A percentile compares a stretch with the other conserved stretches of the same genome.
Conservation (phyloP, 2,888 invertebrate genomes). For the Apodemia mormo region DNA sequence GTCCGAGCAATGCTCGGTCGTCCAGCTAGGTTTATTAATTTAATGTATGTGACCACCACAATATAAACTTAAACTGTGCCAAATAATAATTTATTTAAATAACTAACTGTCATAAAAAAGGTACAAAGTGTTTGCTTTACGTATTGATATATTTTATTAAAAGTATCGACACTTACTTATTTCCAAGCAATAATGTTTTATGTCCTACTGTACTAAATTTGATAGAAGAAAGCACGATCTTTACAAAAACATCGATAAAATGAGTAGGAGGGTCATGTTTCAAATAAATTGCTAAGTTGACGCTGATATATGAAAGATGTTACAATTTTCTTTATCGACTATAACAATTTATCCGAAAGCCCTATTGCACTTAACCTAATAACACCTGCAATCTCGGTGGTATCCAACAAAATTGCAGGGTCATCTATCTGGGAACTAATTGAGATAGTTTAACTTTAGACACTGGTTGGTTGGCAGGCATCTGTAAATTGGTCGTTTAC, state of each 20-base stretch:
- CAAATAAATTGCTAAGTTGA: slow-evolving; percentile 20
- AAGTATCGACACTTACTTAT: no score
- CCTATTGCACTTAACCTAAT: slow-evolving; percentile 63
- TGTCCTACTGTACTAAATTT: background rate
- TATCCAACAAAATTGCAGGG: slow-evolving; percentile 48
- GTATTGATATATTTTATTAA: no score
- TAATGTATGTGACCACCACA: no score
- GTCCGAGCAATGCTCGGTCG: no score
- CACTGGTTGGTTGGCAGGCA: slow-evolving; percentile 70
- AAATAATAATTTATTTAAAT: no score
- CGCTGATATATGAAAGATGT: slow-evolving; percentile 37
- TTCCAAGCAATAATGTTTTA: no score
- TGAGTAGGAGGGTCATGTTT: background rate
- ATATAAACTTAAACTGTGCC: no score
- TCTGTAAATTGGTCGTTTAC: slow-evolving; percentile 76
- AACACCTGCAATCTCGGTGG: slow-evolving; percentile 58
- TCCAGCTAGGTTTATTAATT: no score
- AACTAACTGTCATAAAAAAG: no score
- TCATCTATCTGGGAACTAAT: no score
- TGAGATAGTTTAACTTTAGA: slow-evolving; percentile 68
- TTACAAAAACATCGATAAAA: background rate
- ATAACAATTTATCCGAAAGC: slow-evolving; percentile 44
- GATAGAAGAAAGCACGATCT: background rate
- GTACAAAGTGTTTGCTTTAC: no score
- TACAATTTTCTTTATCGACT: slow-evolving; percentile 48